Evolutionary conservation across 92 coral and sea anemone species (phyloP), one percentile per base, ranked within the genome.

Genomic region (Parazoanthus darwini): DNA sequence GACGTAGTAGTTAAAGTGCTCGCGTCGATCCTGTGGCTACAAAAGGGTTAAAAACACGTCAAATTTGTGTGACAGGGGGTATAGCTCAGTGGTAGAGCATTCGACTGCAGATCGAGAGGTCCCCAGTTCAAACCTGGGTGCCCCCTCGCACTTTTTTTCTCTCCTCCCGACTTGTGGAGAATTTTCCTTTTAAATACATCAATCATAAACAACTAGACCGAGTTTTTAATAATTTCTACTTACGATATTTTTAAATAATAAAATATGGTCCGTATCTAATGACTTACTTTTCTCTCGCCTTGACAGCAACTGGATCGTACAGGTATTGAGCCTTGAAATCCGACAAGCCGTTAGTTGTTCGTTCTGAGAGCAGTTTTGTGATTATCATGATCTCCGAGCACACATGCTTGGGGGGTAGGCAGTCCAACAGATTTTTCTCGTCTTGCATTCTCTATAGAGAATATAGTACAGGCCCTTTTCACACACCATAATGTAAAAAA

Each of bases 281-380:
- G 33, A 85, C 88, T 56, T 89, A 95, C 99, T 92, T 91, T 9
- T 94, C 95, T 72, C 91, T 89, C 5, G 99, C 95, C 85, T 94
- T 93, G 23, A 90, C 70, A 29, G 96, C 96, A 20, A 94, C 90
- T 33, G 98, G 98, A 33, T 93, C 94, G 79, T 90, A 92, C 81
- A 89, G 92, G 87, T 93, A 97, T 88, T 89, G 91, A 4, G 90
- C 91, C 71, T 91, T 91, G 51, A 95, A 90, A 65, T 95, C 96
- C 14, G 99, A 93, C 56, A 95, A 77, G 11, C 98, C 98, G 80
- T 93, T 94, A 0, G 94, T 89, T 9, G 93, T 90, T 59, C 96
- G 86, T 89, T 96, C 98, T 36, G 98, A 90, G 76, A 96, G 91
- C 43, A 96, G 94, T 72, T 94, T 96, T 56, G 93, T 91, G 42